phyloP scores from a whole-genome alignment of 2,797 vertebrate genomes.

The Sphenopsis melanotis region DNA sequence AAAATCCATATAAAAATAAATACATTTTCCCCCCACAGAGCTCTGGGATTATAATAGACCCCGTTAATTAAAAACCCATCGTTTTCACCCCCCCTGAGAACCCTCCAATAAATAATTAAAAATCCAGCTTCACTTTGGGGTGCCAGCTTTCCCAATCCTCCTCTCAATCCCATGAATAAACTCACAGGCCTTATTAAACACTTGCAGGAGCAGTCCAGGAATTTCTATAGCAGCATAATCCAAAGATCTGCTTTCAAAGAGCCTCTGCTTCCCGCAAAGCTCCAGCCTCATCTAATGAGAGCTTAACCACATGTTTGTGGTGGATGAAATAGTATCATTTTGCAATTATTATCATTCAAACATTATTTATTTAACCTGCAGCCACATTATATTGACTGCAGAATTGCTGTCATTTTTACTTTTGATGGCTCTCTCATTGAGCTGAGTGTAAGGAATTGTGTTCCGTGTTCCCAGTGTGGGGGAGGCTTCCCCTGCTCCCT shows the following conservation, averaged over 20 bases:
- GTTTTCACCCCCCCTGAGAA: not conserved
- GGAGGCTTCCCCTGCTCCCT: not conserved
- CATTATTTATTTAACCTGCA: conserved; percentile 68
- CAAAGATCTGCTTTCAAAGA: conserved; percentile 21
- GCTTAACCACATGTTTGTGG: conserved; percentile 64
- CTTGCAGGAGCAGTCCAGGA: not conserved
- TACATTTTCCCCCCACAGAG: not conserved
- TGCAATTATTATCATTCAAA: conserved; percentile 64
- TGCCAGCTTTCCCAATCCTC: not conserved
- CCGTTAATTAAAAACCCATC: not conserved
- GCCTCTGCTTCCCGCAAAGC: conserved; percentile 3
- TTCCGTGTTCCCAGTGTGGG: not conserved
- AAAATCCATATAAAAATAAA: not conserved
- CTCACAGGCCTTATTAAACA: not conserved
- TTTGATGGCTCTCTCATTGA: conserved; percentile 48
- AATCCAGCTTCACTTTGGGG: not conserved
- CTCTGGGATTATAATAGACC: not conserved
- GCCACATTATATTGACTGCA: conserved; percentile 61
- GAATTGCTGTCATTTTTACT: conserved; percentile 67
- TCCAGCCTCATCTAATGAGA: conserved; percentile 41
- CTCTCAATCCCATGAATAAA: not conserved
- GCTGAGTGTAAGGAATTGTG: not conserved
- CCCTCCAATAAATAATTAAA: not conserved
- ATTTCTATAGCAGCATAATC: not conserved
- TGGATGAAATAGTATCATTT: conserved; percentile 57